phyloP scores from a whole-genome alignment of 2,888 invertebrate species.

The Hemicrepidius hirtus region DNA sequence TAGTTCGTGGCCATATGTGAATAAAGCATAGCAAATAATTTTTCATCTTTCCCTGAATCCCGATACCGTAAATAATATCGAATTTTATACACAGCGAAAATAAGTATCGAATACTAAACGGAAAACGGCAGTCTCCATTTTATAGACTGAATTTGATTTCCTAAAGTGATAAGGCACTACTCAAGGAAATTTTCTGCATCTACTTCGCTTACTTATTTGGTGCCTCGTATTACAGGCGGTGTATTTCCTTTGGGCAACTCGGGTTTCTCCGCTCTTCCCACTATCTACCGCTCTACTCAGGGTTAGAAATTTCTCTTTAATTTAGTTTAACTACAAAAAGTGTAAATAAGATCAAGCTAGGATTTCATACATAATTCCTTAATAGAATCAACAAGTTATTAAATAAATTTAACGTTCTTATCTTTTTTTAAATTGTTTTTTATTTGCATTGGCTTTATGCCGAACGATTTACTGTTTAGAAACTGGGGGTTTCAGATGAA shows the following conservation, averaged over 20 bases:
- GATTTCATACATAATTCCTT: neutral
- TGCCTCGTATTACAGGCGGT: constrained; percentile 18
- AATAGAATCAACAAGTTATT: neutral
- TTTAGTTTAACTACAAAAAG: constrained; percentile 1
- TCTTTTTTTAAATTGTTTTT: no score
- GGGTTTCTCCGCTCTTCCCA: neutral
- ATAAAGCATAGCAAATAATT: constrained; percentile 4
- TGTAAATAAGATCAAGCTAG: neutral
- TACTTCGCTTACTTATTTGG: constrained; percentile 16
- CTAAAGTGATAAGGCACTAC: constrained; percentile 18
- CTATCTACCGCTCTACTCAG: neutral
- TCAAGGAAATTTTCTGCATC: constrained; percentile 29
- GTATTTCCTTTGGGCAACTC: constrained; percentile 21
- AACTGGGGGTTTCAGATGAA: no score
- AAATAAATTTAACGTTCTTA: no score
- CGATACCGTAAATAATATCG: constrained; percentile 12
- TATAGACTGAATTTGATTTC: constrained; percentile 25
- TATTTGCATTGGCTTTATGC: no score
- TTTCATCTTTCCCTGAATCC: neutral
- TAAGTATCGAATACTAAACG: constrained; percentile 22
- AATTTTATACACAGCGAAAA: constrained; percentile 15
- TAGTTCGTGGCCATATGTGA: constrained; percentile 10
- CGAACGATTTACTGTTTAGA: no score
- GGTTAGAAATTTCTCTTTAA: neutral
- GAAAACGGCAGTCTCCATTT: constrained; percentile 10